A percentile compares a stretch with the other conserved stretches of the same genome.
phyloP scores from a whole-genome alignment of 2,888 invertebrate genomes.

The Geotrupes spiniger region DNA sequence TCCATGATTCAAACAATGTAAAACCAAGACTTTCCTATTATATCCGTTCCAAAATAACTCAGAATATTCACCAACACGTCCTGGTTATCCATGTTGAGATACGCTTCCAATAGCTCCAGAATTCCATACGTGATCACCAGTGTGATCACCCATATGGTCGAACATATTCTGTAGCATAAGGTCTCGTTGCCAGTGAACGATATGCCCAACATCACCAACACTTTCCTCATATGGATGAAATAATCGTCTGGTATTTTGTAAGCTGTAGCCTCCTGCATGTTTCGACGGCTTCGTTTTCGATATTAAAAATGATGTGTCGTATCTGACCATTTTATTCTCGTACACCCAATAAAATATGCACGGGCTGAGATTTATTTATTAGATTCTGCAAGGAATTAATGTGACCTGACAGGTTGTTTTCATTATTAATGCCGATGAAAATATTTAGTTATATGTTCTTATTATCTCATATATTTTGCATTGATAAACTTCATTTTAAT shows the following conservation, averaged over 20 bases:
- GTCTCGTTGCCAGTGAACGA: background rate
- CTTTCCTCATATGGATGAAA: constrained; percentile 4
- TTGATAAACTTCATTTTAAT: no score
- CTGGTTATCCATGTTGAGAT: constrained; percentile 5
- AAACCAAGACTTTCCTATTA: background rate
- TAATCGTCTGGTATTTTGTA: constrained; percentile 7
- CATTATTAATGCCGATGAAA: no score
- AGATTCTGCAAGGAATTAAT: no score
- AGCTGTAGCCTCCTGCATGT: background rate
- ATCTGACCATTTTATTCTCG: no score
- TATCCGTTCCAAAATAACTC: constrained; percentile 11
- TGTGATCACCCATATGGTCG: background rate
- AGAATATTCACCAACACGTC: constrained; percentile 6
- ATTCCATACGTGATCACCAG: constrained; percentile 9
- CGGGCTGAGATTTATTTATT: no score
- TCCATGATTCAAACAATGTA: no score
- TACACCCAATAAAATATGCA: no score
- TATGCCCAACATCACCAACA: constrained; percentile 6
- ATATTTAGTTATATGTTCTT: no score
- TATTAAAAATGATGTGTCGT: no score
- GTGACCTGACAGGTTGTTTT: no score
- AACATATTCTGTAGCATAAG: constrained; percentile 9
- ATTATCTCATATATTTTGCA: no score
- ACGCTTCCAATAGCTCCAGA: constrained; percentile 9
- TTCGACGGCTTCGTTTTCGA: no score